Base-by-base conservation (phyloP, 2,797 vertebrate genomes). In the Aulostomus chinensis region DNA sequence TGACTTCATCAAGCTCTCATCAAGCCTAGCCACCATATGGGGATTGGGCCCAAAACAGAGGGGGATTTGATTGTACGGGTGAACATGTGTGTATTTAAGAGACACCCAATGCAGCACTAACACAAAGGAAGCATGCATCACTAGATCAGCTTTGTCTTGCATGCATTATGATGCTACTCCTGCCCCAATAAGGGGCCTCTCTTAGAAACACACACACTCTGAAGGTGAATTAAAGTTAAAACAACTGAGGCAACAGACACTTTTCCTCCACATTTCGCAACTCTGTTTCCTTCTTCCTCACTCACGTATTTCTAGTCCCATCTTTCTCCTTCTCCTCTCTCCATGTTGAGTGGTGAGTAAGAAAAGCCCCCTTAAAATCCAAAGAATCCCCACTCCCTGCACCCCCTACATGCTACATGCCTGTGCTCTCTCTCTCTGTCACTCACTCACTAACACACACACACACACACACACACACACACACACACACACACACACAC, bases 21-120 rank as follows among this genome's bases (percentile, higher is more conserved):
- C 81, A 88, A 86, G 84, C 80, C 86, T 82, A 80, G 70, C 81
- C 72, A 89, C 77, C 90, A 91, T 90, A 90, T 89, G 89, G 88
- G 79, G 80, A 80, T 82, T 80, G 82, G 82, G 77, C 80, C 79
- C 85, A 84, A 88, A 88, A 83, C 83, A 83, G 78, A 83, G 84
- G 83, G 75, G 75, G 64, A 78, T 48, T 81, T 71, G 67, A 73
- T 67, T 70, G 54, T 64, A 35, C 58, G 36, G 68, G 36, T 69
- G 33, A 25, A 32, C 58, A 31, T 52, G 57, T 65, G 56, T 41
- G 24, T 78, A 20, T 65, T 64, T 39, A n/a, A 29, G 39, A 67
- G 32, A 13, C 9, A 7, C 4, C 33, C 68, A 76, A 83, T 73
- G 60, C 58, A 83, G 66, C 61, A 51, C 49, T 40, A 67, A 58